Evolutionary conservation across 2,888 invertebrate genomes (phyloP).

Genomic region (Bhutanitis thaidina): DNA sequence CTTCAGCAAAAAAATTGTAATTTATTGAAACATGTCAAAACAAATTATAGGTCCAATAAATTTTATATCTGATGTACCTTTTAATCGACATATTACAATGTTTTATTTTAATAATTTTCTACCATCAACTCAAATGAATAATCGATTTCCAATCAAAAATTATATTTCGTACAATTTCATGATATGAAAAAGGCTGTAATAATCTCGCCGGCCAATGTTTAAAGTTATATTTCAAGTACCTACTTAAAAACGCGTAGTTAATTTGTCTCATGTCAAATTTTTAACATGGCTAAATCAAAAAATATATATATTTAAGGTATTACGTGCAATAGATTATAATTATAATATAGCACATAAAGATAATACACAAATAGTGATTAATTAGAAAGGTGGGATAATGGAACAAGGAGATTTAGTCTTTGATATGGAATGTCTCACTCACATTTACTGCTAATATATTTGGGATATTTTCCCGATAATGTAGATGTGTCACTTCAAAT

Average conservation of each 20-base stretch:
- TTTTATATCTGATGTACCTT: too few species aligned
- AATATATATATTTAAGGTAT: background rate
- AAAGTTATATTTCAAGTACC: background rate
- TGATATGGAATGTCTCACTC: slow-evolving; percentile 80
- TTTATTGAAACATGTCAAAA: too few species aligned
- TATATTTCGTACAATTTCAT: too few species aligned
- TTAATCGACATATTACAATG: background rate
- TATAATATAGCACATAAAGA: background rate
- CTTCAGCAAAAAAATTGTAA: too few species aligned
- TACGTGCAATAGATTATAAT: background rate
- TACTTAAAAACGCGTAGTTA: background rate
- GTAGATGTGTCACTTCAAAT: slow-evolving; percentile 66
- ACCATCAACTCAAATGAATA: background rate
- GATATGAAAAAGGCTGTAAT: too few species aligned
- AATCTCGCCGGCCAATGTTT: too few species aligned
- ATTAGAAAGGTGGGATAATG: slow-evolving; percentile 14
- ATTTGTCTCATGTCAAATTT: too few species aligned
- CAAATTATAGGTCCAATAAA: too few species aligned
- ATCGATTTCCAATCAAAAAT: too few species aligned
- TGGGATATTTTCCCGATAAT: slow-evolving; percentile 49
- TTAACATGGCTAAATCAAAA: background rate
- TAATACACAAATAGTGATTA: background rate
- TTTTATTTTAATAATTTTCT: slow-evolving; percentile 3
- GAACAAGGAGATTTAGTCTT: slow-evolving; percentile 26
- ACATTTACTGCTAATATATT: slow-evolving; percentile 61